phyloP scores from a whole-genome alignment of 2,888 invertebrate genomes.

The Lepidocyrtinus sp. region DNA sequence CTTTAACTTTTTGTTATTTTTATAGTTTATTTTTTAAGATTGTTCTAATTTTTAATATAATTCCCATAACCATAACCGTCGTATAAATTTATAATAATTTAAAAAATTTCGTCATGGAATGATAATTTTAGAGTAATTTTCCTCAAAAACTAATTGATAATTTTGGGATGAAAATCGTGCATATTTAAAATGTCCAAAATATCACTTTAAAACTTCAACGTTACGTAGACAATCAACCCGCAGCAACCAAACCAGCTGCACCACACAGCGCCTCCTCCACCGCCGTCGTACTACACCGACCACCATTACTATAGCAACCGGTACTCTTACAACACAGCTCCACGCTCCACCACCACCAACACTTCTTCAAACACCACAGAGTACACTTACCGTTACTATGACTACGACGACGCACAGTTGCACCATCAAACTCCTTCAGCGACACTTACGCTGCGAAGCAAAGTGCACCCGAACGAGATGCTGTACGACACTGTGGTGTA shows the following conservation, averaged over 20 bases:
- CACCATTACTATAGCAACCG: neutral
- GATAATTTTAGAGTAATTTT: no score
- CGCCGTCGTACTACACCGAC: neutral
- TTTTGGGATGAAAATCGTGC: no score
- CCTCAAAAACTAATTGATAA: no score
- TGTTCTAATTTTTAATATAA: no score
- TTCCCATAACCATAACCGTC: no score
- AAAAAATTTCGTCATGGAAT: no score
- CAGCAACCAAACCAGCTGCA: neutral
- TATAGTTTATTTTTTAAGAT: no score
- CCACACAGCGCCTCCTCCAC: neutral
- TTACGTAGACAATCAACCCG: neutral
- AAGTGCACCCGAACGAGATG: conserved; percentile 21
- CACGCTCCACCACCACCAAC: conserved; percentile 3
- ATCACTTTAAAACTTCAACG: no score
- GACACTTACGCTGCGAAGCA: neutral
- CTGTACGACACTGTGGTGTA: conserved; percentile 42
- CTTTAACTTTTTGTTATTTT: no score
- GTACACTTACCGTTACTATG: conserved; percentile 22
- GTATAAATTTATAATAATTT: no score
- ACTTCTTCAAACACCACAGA: neutral
- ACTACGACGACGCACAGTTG: conserved; percentile 43
- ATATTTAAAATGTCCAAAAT: no score
- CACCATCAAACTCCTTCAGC: neutral
- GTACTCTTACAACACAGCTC: neutral